Evolutionary conservation across 2,113 vertebrate species (phyloP).

Genomic region (Lophochroa leadbeateri): DNA sequence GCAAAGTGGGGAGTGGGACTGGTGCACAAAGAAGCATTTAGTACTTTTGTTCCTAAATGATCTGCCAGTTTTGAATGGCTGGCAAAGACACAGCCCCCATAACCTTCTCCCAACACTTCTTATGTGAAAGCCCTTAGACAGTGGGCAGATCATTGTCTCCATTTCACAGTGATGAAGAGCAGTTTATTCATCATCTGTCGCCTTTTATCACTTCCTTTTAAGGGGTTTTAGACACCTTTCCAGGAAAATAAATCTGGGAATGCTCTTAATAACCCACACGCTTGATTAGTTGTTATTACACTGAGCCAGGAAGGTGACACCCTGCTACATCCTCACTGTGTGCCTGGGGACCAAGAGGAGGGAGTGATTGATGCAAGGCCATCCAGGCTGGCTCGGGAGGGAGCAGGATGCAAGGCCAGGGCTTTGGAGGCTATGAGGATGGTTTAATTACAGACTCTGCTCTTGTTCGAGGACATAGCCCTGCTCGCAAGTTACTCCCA

Average conservation of each 20-base stretch:
- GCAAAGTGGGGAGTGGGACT: neutral
- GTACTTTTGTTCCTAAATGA: neutral
- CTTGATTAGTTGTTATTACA: neutral
- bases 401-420: neutral
- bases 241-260: neutral
- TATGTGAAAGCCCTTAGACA: neutral
- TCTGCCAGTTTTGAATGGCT: neutral
- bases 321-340: neutral
- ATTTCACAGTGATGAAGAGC: neutral
- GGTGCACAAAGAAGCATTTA: neutral
- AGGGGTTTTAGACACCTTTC: neutral
- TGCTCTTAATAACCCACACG: neutral
- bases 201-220: neutral
- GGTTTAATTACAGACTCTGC: neutral
- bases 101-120: neutral
- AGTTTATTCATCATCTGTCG: neutral
- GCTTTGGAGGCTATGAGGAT: neutral
- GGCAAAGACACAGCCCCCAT: neutral
- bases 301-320: neutral
- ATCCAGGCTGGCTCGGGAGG: neutral
- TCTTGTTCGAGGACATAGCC: neutral
- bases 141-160: neutral
- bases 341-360: neutral
- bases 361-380: neutral
- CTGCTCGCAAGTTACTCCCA: neutral